Evolutionary conservation across 1,140 invertebrate species (phyloP), one percentile per base, ranked within the genome.

Genomic region (Cherax quadricarinatus): DNA sequence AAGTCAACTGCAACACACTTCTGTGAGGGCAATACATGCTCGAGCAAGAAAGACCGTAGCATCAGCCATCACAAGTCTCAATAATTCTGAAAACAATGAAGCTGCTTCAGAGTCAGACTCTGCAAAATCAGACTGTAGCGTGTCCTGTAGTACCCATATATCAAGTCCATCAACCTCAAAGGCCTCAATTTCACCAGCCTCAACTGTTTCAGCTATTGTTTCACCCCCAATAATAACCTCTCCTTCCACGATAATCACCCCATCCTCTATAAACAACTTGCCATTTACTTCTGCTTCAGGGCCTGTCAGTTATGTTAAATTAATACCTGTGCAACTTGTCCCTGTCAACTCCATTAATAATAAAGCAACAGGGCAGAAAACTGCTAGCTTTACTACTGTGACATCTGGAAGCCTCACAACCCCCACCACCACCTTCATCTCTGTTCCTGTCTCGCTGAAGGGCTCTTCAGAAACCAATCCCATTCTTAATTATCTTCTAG

Each of bases 1-100:
- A 75, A 91, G 88, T 60, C 92, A 93, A 83, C 86, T 91, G 79
- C 92, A 93, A 60, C 89, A 91, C 73, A 86, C 89, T 4, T 86
- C 83, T 3, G 57, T 91, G 30, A 91, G 89, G 49, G 57, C 83
- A 21, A 79, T 91, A 6, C 73, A 91, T 48, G 60, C 83, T 48
- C 51, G 70, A n/a, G 82, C 83, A 24, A 62, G 73, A 30, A 85
- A 80, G 51, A 85, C 82, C 66, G 83, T 79, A 10, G 83, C 83
- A 62, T 80, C 89, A 7, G 70, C 83, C n/a, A 53, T 81, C 1
- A 81, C 82, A 70, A 51, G 66, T 86, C 73, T 78, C 49, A 75
- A 73, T 18, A 75, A 30, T n/a, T 49, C 86, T n/a, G 48, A 30
- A 18, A 53, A 78, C 53, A 78, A 53, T n/a, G 86, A 87, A 53